Percentiles rank a stretch among this genome's conserved stretches.
These are phyloP conservation scores for Oscheius onirici DNA, from an alignment of 2,888 invertebrate species.

Conservation along the genomic window DNA sequence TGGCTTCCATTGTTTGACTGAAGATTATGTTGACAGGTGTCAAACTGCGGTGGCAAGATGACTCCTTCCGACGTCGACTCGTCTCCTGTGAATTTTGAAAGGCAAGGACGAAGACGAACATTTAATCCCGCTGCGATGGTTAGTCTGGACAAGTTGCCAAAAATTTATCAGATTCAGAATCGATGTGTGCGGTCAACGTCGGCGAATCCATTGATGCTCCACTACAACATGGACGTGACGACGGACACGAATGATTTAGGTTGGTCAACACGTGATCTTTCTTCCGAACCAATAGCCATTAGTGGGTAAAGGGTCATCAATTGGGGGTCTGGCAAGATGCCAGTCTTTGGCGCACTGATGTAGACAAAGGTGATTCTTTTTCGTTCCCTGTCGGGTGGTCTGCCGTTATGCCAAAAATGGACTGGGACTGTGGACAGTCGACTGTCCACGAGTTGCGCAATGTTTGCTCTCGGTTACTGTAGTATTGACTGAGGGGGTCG, in stretches of 20 bases:
- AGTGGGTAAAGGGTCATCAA: conserved; percentile 18
- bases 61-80: conserved; percentile 58
- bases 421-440: conserved; percentile 24
- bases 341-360: conserved; percentile 5
- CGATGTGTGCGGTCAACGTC: conserved; percentile 54
- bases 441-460: conserved; percentile 31
- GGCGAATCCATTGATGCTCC: conserved; percentile 50
- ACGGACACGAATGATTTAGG: conserved; percentile 61
- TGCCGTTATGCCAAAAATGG: conserved; percentile 13
- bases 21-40: conserved; percentile 40
- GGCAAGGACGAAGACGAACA: conserved; percentile 48
- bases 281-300: conserved; percentile 2
- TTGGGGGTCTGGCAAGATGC: not conserved
- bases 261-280: conserved; percentile 26
- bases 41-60: conserved; percentile 59
- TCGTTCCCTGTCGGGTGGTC: not conserved
- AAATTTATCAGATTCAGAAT: conserved; percentile 37
- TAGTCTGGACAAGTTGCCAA: conserved; percentile 24
- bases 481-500: conserved; percentile 36
- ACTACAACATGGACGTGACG: conserved; percentile 58
- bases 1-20: conserved; percentile 8
- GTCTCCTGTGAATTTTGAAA: conserved; percentile 45
- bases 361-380: conserved; percentile 10
- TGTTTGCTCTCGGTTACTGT: conserved; percentile 33
- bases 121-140: conserved; percentile 53